Conservation (phyloP, 2,888 invertebrate genomes). For the Yponomeuta sedellus region DNA sequence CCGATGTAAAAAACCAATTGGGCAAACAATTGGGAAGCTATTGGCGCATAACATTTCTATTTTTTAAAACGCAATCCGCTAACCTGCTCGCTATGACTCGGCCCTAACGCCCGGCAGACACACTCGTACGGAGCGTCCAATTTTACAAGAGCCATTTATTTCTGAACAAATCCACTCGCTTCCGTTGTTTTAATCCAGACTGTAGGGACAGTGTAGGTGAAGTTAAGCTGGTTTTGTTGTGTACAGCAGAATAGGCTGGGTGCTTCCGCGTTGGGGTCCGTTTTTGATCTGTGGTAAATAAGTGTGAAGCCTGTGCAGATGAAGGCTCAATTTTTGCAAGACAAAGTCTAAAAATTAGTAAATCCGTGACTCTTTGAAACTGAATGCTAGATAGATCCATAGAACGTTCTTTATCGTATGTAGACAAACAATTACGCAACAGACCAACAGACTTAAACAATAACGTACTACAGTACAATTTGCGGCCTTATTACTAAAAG, state of each 20-base stretch:
- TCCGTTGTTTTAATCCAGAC: conserved; percentile 11
- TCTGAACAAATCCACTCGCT: conserved; percentile 8
- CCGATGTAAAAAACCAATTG: no score
- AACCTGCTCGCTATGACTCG: neutral
- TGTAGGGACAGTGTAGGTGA: conserved; percentile 9
- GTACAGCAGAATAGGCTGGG: conserved; percentile 7
- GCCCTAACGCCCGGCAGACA: conserved; percentile 48
- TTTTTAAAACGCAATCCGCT: neutral
- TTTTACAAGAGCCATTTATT: conserved; percentile 12
- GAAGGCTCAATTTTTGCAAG: no score
- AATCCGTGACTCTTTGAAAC: no score
- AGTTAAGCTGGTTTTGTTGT: conserved; percentile 12
- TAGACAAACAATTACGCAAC: no score
- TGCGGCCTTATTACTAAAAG: no score
- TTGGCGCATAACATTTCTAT: neutral
- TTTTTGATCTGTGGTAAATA: neutral
- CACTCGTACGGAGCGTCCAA: conserved; percentile 5
- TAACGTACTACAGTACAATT: no score
- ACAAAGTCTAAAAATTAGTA: no score
- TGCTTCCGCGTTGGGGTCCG: neutral
- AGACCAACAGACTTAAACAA: no score
- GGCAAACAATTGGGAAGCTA: neutral
- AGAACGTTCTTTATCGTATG: no score
- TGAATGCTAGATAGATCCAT: no score
- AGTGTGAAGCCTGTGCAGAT: neutral